Conservation (phyloP, 2,888 invertebrate species). For the Drosophila mimica region DNA sequence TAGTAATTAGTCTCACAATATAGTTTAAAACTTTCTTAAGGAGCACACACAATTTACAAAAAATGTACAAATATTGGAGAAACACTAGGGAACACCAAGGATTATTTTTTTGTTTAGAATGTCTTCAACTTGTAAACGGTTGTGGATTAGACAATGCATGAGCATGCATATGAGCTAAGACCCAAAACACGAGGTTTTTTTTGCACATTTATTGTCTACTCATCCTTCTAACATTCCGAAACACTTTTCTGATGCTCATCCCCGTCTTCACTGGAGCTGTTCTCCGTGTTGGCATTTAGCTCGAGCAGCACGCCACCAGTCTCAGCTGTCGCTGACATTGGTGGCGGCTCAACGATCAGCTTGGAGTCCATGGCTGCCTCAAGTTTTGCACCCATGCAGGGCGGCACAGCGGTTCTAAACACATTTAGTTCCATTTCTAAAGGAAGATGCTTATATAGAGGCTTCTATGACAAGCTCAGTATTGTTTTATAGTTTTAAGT, state of each 20-base stretch:
- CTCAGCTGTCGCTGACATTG: slow-evolving; percentile 44
- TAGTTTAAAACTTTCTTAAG: neutral
- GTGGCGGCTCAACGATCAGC: slow-evolving; percentile 72
- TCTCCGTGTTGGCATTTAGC: slow-evolving; percentile 37
- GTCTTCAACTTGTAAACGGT: neutral
- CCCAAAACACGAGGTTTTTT: slow-evolving; percentile 45
- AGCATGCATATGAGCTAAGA: slow-evolving; percentile 4
- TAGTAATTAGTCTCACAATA: slow-evolving; percentile 15
- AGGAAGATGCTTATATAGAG: slow-evolving; percentile 20
- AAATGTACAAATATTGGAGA: slow-evolving; percentile 13
- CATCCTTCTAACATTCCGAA: slow-evolving; percentile 75
- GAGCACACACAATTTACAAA: slow-evolving; percentile 23
- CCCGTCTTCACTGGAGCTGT: slow-evolving; percentile 13
- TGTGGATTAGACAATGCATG: slow-evolving; percentile 26
- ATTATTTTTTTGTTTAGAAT: neutral
- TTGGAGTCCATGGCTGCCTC: slow-evolving; percentile 72
- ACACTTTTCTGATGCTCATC: slow-evolving; percentile 42
- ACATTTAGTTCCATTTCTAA: slow-evolving; percentile 81
- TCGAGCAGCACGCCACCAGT: slow-evolving; percentile 53
- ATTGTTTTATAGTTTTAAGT: neutral
- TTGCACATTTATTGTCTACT: slow-evolving; percentile 57
- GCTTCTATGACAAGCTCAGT: neutral
- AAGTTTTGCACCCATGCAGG: slow-evolving; percentile 72
- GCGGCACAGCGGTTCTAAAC: slow-evolving; percentile 80
- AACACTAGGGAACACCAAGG: slow-evolving; percentile 8